phyloP scores from a whole-genome alignment of 2,113 vertebrate species.

The Heptranchias perlo region DNA sequence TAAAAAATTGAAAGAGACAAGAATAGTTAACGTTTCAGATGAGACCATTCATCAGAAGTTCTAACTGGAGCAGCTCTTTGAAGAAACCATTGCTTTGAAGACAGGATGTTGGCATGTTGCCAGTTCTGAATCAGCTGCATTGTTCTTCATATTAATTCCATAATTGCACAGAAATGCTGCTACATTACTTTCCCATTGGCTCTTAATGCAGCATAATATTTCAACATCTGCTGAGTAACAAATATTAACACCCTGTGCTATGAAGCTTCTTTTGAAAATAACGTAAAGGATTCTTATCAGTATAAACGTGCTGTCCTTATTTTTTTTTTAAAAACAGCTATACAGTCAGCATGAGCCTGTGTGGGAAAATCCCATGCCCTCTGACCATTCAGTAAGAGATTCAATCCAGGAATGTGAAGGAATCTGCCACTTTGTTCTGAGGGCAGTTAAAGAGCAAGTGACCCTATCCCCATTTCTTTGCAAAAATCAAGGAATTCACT shows the following conservation, averaged over 20 bases:
- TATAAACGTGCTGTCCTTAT: not conserved
- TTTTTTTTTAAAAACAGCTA: not conserved
- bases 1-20: not conserved
- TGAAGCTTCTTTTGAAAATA: not conserved
- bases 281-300: not conserved
- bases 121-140: not conserved
- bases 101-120: not conserved
- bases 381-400: not conserved
- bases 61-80: not conserved
- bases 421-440: not conserved
- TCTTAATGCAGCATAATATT: not conserved
- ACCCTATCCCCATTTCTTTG: not conserved
- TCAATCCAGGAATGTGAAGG: not conserved
- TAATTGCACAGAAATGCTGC: not conserved
- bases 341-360: not conserved
- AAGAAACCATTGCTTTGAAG: not conserved
- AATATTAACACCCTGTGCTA: not conserved
- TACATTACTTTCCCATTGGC: not conserved
- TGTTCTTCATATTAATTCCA: not conserved
- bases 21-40: not conserved
- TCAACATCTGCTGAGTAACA: not conserved
- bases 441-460: not conserved
- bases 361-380: constrained; percentile 29
- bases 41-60: not conserved
- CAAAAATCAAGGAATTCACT: not conserved